A percentile compares a stretch with the other conserved stretches of the same genome.
Conservation (phyloP, 2,888 invertebrate species). For the Synanthedon tipuliformis region DNA sequence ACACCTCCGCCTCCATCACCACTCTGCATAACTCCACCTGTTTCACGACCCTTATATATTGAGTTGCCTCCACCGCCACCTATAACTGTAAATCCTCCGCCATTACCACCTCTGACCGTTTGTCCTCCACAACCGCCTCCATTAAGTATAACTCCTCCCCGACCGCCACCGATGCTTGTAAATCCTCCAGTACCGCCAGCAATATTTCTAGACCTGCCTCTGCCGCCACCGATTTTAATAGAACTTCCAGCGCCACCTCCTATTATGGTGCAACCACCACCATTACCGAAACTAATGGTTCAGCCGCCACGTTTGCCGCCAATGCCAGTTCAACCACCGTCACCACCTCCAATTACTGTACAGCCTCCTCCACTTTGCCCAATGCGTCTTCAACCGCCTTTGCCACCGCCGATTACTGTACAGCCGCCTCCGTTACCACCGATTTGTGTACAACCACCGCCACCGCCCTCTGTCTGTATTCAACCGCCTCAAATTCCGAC, state of each 20-base stretch:
- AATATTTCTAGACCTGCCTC: slow-evolving; percentile 17
- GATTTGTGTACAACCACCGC: slow-evolving; percentile 44
- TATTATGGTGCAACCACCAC: slow-evolving; percentile 48
- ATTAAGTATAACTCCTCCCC: slow-evolving; percentile 42
- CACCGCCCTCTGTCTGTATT: slow-evolving; percentile 39
- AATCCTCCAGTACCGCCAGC: slow-evolving; percentile 20
- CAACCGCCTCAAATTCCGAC: slow-evolving; percentile 27
- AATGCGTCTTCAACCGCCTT: slow-evolving; percentile 7
- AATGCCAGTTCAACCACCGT: slow-evolving; percentile 48
- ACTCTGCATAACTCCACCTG: slow-evolving; percentile 36
- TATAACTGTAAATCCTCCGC: slow-evolving; percentile 31
- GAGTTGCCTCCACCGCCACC: slow-evolving; percentile 38
- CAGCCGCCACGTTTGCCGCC: slow-evolving; percentile 52
- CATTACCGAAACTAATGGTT: slow-evolving; percentile 41
- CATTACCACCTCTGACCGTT: slow-evolving; percentile 30
- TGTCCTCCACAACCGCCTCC: slow-evolving; percentile 42
- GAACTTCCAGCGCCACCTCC: slow-evolving; percentile 32
- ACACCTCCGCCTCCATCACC: slow-evolving; percentile 33
- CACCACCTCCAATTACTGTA: slow-evolving; percentile 45
- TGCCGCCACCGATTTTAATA: slow-evolving; percentile 22
- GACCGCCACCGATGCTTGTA: slow-evolving; percentile 23
- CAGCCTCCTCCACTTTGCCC: slow-evolving; percentile 45
- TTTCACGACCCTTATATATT: slow-evolving; percentile 36
- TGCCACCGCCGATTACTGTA: slow-evolving; percentile 26
- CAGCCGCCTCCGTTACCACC: slow-evolving; percentile 37